Percentiles rank a stretch among this genome's conserved stretches.
phyloP scores from a whole-genome alignment of 1,140 invertebrate genomes.

The Drosophila orosa region DNA sequence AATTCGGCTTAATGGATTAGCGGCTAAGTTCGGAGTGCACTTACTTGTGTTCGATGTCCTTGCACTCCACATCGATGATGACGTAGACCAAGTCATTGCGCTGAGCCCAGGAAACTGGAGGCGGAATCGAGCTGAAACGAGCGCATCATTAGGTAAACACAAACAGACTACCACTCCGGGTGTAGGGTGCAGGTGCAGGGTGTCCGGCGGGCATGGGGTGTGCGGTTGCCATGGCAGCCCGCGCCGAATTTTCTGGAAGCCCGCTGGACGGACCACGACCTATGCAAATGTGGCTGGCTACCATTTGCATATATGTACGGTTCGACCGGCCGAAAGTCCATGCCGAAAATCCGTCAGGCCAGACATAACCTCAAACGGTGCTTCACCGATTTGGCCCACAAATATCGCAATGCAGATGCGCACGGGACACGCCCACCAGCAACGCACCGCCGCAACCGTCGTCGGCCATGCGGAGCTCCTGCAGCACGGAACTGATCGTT shows the following conservation, averaged over 20 bases:
- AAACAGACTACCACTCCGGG: not conserved
- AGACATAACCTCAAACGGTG: constrained; percentile 73
- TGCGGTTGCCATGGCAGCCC: constrained; percentile 51
- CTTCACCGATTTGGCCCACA: constrained; percentile 30
- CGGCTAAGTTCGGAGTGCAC: constrained; percentile 25
- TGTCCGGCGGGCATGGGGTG: not conserved
- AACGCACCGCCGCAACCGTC: not conserved
- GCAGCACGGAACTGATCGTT: not conserved
- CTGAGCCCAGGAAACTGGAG: constrained; percentile 96
- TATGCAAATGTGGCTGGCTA: constrained; percentile 19
- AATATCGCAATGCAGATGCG: constrained; percentile 64
- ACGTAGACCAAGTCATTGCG: constrained; percentile 91
- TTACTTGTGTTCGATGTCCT: constrained; percentile 91
- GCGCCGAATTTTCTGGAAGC: constrained; percentile 25
- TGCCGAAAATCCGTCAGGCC: constrained; percentile 42
- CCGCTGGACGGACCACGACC: constrained; percentile 6
- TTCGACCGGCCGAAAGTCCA: constrained; percentile 44
- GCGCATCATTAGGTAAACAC: constrained; percentile 39
- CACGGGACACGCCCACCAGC: constrained; percentile 63
- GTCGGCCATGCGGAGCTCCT: not conserved
- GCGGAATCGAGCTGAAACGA: constrained; percentile 86
- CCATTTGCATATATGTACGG: constrained; percentile 46
- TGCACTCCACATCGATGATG: constrained; percentile 95
- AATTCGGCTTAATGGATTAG: constrained; percentile 4
- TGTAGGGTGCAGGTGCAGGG: not conserved